Evolutionary conservation across 23 tunicate species (phyloP).

Genomic region (Oikopleura dioica): DNA sequence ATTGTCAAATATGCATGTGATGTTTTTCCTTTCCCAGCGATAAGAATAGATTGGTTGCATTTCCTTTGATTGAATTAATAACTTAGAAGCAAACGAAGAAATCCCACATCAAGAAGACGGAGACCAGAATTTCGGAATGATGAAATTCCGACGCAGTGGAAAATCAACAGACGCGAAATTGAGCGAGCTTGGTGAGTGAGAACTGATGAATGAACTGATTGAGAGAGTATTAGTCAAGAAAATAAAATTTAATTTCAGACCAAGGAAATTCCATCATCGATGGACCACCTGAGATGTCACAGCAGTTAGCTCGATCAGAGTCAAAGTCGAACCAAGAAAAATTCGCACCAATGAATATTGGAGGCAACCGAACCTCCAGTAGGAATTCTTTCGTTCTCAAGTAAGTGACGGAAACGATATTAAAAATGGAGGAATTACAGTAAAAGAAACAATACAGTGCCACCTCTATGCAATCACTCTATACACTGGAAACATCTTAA

Average conservation of each 20-base stretch:
- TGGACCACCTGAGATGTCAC: too few relatives aligned
- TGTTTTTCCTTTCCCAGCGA: neutral
- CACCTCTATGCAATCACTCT: too few relatives aligned
- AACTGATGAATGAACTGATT: too few relatives aligned
- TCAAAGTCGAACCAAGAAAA: neutral
- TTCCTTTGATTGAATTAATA: neutral
- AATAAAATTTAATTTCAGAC: too few relatives aligned
- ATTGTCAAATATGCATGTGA: neutral
- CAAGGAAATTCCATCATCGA: too few relatives aligned
- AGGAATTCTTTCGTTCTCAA: neutral
- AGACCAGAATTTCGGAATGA: neutral
- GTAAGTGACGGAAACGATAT: neutral
- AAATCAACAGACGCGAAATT: neutral
- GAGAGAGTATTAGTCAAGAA: too few relatives aligned
- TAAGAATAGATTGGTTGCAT: neutral
- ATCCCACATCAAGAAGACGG: neutral
- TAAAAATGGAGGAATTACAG: too few relatives aligned
- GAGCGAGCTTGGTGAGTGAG: too few relatives aligned
- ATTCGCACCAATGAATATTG: neutral
- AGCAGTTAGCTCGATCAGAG: too few relatives aligned
- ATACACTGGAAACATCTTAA: too few relatives aligned
- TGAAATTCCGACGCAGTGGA: slow-evolving; percentile 3
- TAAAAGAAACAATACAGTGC: too few relatives aligned
- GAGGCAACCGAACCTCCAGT: neutral
- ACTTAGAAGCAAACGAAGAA: neutral